These are phyloP conservation scores for Mesoclemmys tuberculata DNA, from an alignment of 2,113 vertebrate genomes.

Conservation along the genomic window DNA sequence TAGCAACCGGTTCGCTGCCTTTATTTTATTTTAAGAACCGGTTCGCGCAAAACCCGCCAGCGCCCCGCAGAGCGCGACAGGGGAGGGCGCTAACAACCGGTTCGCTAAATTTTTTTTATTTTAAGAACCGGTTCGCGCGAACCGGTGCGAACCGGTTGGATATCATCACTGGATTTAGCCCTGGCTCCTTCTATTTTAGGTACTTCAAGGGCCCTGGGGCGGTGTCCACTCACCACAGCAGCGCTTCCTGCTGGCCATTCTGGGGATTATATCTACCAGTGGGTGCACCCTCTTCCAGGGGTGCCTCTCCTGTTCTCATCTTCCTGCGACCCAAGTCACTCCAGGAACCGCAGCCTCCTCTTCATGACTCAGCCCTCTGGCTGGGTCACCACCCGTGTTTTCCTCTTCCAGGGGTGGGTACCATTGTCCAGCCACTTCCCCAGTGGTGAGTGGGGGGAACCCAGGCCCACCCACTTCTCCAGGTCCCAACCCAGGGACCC, in stretches of 20 bases:
- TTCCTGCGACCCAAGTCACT: too few species aligned
- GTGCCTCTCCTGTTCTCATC: too few species aligned
- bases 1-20: too few species aligned
- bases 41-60: too few species aligned
- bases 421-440: neutral
- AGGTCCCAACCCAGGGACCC: neutral
- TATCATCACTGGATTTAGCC: too few species aligned
- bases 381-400: neutral
- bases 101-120: too few species aligned
- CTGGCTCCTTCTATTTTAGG: neutral
- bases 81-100: too few species aligned
- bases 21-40: too few species aligned
- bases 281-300: too few species aligned
- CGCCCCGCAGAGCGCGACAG: too few species aligned
- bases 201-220: neutral
- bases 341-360: neutral
- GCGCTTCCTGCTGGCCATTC: neutral
- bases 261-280: neutral
- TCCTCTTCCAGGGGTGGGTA: neutral
- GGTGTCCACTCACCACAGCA: neutral
- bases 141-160: too few species aligned
- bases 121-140: too few species aligned
- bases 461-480: neutral
- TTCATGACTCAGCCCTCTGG: neutral
- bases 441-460: neutral